These are phyloP conservation scores for Mionectes olivaceus DNA, from an alignment of 2,797 vertebrate species.

Conservation along the genomic window DNA sequence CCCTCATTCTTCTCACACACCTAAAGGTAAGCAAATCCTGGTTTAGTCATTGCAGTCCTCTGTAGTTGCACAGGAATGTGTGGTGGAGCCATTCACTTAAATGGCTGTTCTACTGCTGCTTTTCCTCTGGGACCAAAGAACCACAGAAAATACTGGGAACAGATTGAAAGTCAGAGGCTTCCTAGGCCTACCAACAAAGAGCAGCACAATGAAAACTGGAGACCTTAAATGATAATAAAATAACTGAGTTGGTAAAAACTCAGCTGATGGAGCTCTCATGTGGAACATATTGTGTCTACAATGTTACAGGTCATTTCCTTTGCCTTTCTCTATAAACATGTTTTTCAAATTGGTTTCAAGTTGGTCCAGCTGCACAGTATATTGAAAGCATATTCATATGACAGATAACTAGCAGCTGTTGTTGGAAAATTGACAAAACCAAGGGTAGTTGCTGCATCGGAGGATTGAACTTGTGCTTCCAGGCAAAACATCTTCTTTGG, in stretches of 20 bases:
- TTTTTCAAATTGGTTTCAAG: conserved; percentile 66
- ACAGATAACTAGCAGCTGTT: conserved; percentile 69
- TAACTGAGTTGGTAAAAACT: conserved; percentile 34
- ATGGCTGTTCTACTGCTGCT: neutral
- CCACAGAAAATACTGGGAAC: neutral
- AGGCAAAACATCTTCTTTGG: neutral
- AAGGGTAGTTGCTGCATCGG: neutral
- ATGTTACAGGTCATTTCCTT: conserved; percentile 64
- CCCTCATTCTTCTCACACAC: neutral
- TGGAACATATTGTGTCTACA: conserved; percentile 1
- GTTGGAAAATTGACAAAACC: conserved; percentile 6
- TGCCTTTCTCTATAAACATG: conserved; percentile 51
- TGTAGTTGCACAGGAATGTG: neutral
- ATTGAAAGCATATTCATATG: conserved; percentile 48
- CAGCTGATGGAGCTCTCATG: neutral
- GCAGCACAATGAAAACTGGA: neutral
- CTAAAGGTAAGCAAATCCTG: neutral
- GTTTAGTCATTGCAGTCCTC: neutral
- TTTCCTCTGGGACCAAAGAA: neutral
- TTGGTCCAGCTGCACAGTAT: conserved; percentile 59
- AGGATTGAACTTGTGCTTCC: conserved; percentile 9
- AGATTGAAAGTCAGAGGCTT: neutral
- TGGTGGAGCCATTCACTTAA: neutral
- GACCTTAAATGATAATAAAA: neutral
- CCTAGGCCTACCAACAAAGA: neutral